Evolutionary conservation across 2,797 vertebrate species (phyloP).

Genomic region (Triplophysa yarkandensis): DNA sequence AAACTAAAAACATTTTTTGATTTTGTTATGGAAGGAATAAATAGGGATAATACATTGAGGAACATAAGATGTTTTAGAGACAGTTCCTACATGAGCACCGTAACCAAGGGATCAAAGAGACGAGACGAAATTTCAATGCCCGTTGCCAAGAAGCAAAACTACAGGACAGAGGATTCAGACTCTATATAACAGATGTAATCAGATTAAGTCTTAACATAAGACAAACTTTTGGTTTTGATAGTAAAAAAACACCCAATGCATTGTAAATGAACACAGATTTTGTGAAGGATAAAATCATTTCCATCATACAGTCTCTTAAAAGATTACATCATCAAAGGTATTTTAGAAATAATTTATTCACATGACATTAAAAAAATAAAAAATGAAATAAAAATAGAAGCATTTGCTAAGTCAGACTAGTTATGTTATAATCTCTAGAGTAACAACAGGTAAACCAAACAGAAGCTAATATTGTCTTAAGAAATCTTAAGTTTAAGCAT

Average conservation of each 20-base stretch:
- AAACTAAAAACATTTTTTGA: too few species aligned
- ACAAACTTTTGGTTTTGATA: conserved; percentile 21
- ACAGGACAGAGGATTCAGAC: not conserved
- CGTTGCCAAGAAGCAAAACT: not conserved
- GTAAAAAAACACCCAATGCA: not conserved
- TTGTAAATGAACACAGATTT: conserved; percentile 32
- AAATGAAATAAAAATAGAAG: not conserved
- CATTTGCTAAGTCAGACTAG: not conserved
- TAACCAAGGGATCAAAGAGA: not conserved
- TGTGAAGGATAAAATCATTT: not conserved
- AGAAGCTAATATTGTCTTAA: not conserved
- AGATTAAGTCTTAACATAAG: not conserved
- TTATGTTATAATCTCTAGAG: not conserved
- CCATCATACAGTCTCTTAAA: not conserved
- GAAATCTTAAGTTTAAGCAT: conserved; percentile 28
- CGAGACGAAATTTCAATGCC: not conserved
- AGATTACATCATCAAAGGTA: conserved; percentile 20
- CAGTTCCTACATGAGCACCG: not conserved
- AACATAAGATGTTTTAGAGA: not conserved
- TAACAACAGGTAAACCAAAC: conserved; percentile 24
- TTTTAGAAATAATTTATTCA: not conserved
- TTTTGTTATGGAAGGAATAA: too few species aligned
- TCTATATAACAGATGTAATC: too few species aligned
- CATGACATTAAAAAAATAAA: not conserved
- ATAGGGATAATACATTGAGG: too few species aligned